Base-by-base conservation (phyloP, 35 echinoderm and acorn worm species). In the Ophioderma brevispina region DNA sequence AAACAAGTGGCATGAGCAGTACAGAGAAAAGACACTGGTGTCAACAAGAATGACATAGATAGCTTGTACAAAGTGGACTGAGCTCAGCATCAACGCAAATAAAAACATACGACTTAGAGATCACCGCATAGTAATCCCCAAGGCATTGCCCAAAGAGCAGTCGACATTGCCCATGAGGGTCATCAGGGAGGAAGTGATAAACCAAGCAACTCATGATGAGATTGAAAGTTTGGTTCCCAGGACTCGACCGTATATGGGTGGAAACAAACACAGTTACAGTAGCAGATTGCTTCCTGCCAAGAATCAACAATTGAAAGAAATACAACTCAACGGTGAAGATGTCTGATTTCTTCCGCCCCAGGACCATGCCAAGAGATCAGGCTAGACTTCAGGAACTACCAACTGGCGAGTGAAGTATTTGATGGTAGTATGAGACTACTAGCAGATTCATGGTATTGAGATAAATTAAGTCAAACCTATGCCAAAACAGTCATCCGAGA, bases 131-230 rank as follows among this genome's bases (percentile, higher is more conserved):
- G 75, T 94, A 0, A 78, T 94, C 35, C 87, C 86, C 31, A 25
- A 40, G 40, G 43, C 82, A 1, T 49, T 97, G 37, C 78, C 37
- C 43, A 93, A 55, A 31, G 55, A 4, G 75, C 87, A 25, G 36
- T 97, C 3, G 91, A 86, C 11, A 78, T 94, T 33, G 95, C 95
- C 13, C 94, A 96, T 63, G 94, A 96, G 52, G 91, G 94, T 0
- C 94, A 92, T 39, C 95, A 97, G 81, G 94, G 94, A 0, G 84
- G 78, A 5, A 87, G 59, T 31, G 46, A 11, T 87, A 93, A 76
- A 97, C 87, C 0, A 93, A 97, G 21, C 31, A 86, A 39, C 78
- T 90, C 1, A 39, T 97, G 17, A 76, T 52, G 21, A 8, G 95
- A 25, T 37, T 43, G 35, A 97, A 97, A 39, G 91, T 97, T 10